Base-by-base conservation (phyloP, 2,113 vertebrate species). In the Chamaetylas fuelleborni region DNA sequence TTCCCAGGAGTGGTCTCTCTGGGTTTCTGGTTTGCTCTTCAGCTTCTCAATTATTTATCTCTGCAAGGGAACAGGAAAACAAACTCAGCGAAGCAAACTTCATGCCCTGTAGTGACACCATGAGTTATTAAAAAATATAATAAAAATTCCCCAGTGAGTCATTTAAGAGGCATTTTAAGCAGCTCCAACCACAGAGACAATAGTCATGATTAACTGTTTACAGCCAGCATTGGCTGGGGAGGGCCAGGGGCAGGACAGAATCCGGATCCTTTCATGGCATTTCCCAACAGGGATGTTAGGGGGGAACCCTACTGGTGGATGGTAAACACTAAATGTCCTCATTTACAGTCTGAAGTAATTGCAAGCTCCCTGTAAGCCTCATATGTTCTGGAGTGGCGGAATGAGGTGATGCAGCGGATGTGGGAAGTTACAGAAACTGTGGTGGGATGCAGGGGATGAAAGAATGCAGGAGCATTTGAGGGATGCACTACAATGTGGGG, bases 31-130 rank as follows among this genome's bases (percentile, higher is more conserved):
- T 74, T 95, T 70, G 71, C 71, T 85, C 9, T 87, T 95, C 81
- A 85, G 38, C 38, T 93, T 74, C 71, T 96, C 66, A 80, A 76
- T 93, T 88, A 92, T 94, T 95, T 86, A 95, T 90, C n/a, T 79
- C 66, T 7, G 0, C 54, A 72, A 92, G 81, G 47, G 84, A 93
- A 90, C 0, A 8, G 65, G 91, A 70, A 83, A 94, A 91, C 71
- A 94, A 85, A 89, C 54, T 91, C 93, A 66, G 58, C 1, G 2
- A 90, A 93, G 90, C 79, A 92, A 95, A 95, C 87, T 95, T 94
- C 1, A 2, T 93, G 90, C 84, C 94, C 87, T 90, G 71, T 82
- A 93, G 91, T 95, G 90, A 94, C 85, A 90, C 62, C 0, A 0
- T 42, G 54, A 82, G 81, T 81, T 93, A 95, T 81, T 78, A 81